phyloP scores from a whole-genome alignment of 2,113 vertebrate genomes.

The Brachyhypopomus gauderio region DNA sequence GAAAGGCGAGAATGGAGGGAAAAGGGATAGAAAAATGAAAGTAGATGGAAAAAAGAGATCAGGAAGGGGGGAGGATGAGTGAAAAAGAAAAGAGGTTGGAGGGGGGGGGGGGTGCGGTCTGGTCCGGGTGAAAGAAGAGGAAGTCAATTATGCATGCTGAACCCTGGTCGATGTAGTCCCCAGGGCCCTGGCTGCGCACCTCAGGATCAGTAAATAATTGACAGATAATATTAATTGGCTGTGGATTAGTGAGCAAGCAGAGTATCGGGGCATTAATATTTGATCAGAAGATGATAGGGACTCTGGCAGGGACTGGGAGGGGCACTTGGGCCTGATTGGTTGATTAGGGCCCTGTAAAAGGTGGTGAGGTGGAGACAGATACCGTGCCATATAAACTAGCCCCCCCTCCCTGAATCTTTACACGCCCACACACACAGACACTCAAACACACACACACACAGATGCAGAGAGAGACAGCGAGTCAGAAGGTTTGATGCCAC shows the following conservation, averaged over 20 bases:
- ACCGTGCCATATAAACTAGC: slow-evolving; percentile 14
- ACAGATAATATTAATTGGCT: slow-evolving; percentile 99
- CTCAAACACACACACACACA: slow-evolving; percentile 66
- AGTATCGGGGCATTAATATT: slow-evolving; percentile 99
- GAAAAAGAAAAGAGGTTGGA: slow-evolving; percentile 55
- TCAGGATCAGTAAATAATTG: slow-evolving; percentile 99
- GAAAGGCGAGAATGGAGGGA: slow-evolving; percentile 51
- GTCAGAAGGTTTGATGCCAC: slow-evolving; percentile 69
- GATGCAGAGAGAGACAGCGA: slow-evolving; percentile 65
- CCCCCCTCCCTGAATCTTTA: slow-evolving; percentile 75
- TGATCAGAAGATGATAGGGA: slow-evolving; percentile 99
- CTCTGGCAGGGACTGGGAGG: slow-evolving; percentile 94
- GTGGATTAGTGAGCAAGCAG: slow-evolving; percentile 99
- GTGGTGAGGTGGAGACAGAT: slow-evolving; percentile 78
- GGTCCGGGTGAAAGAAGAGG: slow-evolving; percentile 58
- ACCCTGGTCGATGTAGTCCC: slow-evolving; percentile 97
- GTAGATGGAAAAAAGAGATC: slow-evolving; percentile 49
- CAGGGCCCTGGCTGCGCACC: slow-evolving; percentile 96
- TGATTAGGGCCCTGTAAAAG: slow-evolving; percentile 88
- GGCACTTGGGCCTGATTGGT: slow-evolving; percentile 95
- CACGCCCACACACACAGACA: slow-evolving; percentile 60
- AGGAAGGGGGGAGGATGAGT: slow-evolving; percentile 52
- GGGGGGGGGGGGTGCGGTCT: slow-evolving; percentile 14
- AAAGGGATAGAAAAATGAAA: slow-evolving; percentile 55
- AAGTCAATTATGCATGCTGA: slow-evolving; percentile 99